Conservation (phyloP, 2,888 invertebrate genomes). For the Liopterus haemorrhoidalis region DNA sequence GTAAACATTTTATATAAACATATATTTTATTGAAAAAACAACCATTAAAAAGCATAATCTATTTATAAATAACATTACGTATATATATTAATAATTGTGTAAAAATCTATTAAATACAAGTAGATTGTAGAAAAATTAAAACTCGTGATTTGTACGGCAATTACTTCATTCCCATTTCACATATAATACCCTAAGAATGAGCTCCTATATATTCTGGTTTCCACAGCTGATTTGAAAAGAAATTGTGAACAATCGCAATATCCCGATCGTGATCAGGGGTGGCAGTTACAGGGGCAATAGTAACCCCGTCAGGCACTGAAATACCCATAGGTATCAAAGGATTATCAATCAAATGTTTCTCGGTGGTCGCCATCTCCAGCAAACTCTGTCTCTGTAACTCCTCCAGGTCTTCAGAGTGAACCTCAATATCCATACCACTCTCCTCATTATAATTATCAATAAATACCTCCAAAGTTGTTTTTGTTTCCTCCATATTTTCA, state of each 20-base stretch:
- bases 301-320: slow-evolving; percentile 46
- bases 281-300: slow-evolving; percentile 45
- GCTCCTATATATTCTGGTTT: slow-evolving; percentile 51
- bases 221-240: slow-evolving; percentile 53
- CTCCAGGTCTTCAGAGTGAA: slow-evolving; percentile 21
- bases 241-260: slow-evolving; percentile 50
- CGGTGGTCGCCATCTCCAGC: slow-evolving; percentile 26
- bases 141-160: slow-evolving; percentile 6
- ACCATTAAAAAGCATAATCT: slow-evolving; percentile 22
- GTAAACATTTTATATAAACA: slow-evolving; percentile 23
- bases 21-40: slow-evolving; percentile 22
- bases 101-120: slow-evolving; percentile 10
- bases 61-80: slow-evolving; percentile 23
- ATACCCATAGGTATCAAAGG: slow-evolving; percentile 46
- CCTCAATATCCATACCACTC: slow-evolving; percentile 9
- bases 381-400: slow-evolving; percentile 27
- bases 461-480: slow-evolving; percentile 24
- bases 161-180: background rate
- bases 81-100: slow-evolving; percentile 19
- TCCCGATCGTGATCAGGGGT: slow-evolving; percentile 48
- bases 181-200: slow-evolving; percentile 40
- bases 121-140: background rate
- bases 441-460: slow-evolving; percentile 23
- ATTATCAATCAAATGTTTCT: slow-evolving; percentile 40
- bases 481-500: slow-evolving; percentile 21